phyloP scores from a whole-genome alignment of 53 echinoderm and acorn worm species.

The Arbacia lixula region DNA sequence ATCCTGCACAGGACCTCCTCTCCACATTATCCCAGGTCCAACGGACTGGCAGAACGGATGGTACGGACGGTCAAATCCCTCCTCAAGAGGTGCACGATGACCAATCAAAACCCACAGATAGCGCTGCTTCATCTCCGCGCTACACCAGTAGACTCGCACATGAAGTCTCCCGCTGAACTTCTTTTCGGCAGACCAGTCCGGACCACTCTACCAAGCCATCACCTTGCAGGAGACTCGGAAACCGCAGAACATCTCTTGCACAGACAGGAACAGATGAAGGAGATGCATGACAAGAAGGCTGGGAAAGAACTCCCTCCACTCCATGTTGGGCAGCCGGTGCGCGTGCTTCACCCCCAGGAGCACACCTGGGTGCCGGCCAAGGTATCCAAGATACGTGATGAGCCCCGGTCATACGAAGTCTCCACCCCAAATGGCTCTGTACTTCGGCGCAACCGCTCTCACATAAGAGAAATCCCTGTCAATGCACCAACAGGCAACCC shows the following conservation, averaged over 20 bases:
- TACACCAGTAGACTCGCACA: constrained; percentile 58
- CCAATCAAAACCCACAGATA: constrained; percentile 53
- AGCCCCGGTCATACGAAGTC: constrained; percentile 71
- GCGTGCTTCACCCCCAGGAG: constrained; percentile 56
- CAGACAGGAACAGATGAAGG: constrained; percentile 44
- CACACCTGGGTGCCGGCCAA: constrained; percentile 65
- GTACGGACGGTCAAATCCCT: constrained; percentile 70
- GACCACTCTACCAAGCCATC: constrained; percentile 63
- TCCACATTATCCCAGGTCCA: constrained; percentile 69
- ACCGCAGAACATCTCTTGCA: constrained; percentile 28
- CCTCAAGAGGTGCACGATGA: constrained; percentile 62
- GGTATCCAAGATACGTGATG: constrained; percentile 54
- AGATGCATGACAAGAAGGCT: constrained; percentile 55
- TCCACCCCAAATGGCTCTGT: constrained; percentile 63
- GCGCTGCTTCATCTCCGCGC: constrained; percentile 59
- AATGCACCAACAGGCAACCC: no score
- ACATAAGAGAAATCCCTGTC: constrained; percentile 53
- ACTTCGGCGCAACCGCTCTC: constrained; percentile 63
- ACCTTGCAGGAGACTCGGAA: constrained; percentile 28
- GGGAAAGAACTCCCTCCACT: constrained; percentile 64
- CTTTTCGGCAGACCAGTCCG: constrained; percentile 60
- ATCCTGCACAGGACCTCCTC: constrained; percentile 70
- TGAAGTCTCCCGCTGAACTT: constrained; percentile 78
- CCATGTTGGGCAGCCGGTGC: constrained; percentile 58
- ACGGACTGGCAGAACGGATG: constrained; percentile 71